Conservation (phyloP, 2,797 vertebrate genomes). For the Danio albolineatus region DNA sequence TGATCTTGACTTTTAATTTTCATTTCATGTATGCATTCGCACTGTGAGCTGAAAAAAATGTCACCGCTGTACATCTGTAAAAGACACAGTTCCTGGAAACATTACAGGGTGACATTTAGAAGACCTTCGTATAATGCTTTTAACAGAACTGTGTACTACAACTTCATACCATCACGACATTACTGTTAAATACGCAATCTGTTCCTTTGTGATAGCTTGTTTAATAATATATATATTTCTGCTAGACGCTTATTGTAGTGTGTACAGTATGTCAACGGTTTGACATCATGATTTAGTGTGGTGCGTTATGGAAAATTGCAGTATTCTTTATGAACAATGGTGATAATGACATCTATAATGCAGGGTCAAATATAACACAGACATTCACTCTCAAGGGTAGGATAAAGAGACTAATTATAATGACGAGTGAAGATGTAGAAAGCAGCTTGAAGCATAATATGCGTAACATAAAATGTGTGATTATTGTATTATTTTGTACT, state of each 20-base stretch:
- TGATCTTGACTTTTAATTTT: too few species aligned
- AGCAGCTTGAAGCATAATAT: slow-evolving; percentile 3
- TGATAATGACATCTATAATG: background rate
- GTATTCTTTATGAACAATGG: background rate
- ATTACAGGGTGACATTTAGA: background rate
- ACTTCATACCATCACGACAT: background rate
- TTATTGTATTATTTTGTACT: background rate
- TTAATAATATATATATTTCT: too few species aligned
- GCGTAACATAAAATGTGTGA: background rate
- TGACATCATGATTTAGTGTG: slow-evolving; percentile 16
- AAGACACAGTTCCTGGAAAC: background rate
- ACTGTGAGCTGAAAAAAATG: background rate
- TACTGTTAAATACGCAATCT: slow-evolving; percentile 5
- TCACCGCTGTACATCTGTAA: background rate
- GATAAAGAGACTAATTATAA: background rate
- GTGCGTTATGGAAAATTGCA: slow-evolving; percentile 4
- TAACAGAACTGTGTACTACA: background rate
- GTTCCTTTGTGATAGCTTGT: slow-evolving; percentile 26
- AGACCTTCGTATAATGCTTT: background rate
- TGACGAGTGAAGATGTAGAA: background rate
- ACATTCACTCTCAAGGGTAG: background rate
- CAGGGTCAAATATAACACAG: background rate
- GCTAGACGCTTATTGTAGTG: background rate
- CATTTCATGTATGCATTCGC: too few species aligned
- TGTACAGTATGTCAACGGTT: slow-evolving; percentile 5